Evolutionary conservation across 2,888 invertebrate species (phyloP).

Genomic region (Drosophila meridionalis): DNA sequence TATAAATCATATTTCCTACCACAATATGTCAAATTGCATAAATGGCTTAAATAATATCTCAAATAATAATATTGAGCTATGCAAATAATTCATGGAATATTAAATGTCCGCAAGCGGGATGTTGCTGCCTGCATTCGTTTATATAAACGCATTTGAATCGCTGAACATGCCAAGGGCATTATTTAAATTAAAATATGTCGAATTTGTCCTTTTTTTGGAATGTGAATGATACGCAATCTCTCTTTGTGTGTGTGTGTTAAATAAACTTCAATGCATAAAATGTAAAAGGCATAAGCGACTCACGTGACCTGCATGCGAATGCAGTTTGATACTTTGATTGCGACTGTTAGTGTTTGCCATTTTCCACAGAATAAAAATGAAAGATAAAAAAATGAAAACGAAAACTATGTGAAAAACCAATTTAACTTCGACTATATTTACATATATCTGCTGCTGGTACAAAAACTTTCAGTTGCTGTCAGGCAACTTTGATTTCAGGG

Average conservation of each 20-base stretch:
- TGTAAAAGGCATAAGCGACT: conserved; percentile 42
- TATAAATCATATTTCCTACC: background rate
- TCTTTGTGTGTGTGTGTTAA: conserved; percentile 20
- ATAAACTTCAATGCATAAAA: conserved; percentile 45
- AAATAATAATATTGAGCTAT: background rate
- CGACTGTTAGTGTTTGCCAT: conserved; percentile 2
- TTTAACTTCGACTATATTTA: conserved; percentile 56
- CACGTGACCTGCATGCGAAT: conserved; percentile 70
- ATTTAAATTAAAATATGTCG: conserved; percentile 34
- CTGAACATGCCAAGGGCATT: conserved; percentile 5
- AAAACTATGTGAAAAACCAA: conserved; percentile 65
- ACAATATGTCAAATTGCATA: background rate
- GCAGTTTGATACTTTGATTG: conserved; percentile 26
- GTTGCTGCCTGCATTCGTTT: background rate
- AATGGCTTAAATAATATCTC: background rate
- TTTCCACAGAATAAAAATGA: conserved; percentile 8
- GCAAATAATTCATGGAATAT: background rate
- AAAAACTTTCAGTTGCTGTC: conserved; percentile 54
- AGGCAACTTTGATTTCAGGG: conserved; percentile 63
- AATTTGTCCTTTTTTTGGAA: conserved; percentile 26
- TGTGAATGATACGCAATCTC: conserved; percentile 19
- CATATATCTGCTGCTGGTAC: conserved; percentile 22
- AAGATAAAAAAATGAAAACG: background rate
- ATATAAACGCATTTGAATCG: background rate
- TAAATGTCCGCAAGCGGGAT: background rate